These are phyloP conservation scores for Melinopterus prodromus DNA, from an alignment of 2,888 invertebrate species.

Conservation along the genomic window DNA sequence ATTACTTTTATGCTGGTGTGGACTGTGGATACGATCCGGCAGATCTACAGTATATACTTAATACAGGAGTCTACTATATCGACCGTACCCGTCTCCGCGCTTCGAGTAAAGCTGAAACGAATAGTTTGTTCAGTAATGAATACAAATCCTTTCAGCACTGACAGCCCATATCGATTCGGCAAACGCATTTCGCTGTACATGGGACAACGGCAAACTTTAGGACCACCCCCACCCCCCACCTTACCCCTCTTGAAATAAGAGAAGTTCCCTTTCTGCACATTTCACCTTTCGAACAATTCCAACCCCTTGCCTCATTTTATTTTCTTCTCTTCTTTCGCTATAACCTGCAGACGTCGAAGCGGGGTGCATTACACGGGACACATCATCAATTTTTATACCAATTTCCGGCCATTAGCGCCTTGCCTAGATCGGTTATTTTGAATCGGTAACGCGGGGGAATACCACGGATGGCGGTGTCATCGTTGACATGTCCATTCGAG, in stretches of 20 bases:
- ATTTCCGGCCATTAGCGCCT: neutral
- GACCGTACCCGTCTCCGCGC: neutral
- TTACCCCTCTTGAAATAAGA: neutral
- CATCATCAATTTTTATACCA: neutral
- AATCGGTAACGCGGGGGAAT: constrained; percentile 5
- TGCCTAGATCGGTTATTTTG: constrained; percentile 14
- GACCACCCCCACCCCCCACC: neutral
- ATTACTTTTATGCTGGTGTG: too few relatives aligned
- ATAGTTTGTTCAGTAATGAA: constrained; percentile 4
- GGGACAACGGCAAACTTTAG: neutral
- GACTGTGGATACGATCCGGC: too few relatives aligned
- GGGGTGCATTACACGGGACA: neutral
- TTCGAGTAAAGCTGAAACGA: neutral
- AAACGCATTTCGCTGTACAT: neutral
- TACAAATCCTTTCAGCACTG: neutral
- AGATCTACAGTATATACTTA: neutral
- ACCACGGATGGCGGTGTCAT: neutral
- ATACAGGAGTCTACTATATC: neutral
- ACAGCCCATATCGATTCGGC: neutral
- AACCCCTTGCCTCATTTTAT: too few relatives aligned
- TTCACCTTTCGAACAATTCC: neutral
- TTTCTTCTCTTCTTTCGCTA: neutral
- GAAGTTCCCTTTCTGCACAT: neutral
- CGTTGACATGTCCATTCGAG: neutral
- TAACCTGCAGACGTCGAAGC: neutral